Evolutionary conservation across 2,113 vertebrate species (phyloP).

Genomic region (Nerophis ophidion): DNA sequence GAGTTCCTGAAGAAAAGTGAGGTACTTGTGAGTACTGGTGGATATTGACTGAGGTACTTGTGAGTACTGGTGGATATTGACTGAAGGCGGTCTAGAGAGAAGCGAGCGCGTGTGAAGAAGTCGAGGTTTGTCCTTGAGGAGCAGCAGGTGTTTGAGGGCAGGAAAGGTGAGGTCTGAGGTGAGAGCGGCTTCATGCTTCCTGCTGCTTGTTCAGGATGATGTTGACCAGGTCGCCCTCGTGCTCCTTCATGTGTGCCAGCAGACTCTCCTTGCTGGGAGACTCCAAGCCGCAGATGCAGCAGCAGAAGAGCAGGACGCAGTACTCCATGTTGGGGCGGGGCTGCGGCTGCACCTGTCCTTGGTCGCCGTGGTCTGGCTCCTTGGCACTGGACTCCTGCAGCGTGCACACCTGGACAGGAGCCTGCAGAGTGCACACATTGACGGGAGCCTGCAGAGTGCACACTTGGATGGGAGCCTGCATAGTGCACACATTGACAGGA

Average conservation of each 20-base stretch:
- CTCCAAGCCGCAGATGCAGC: conserved; percentile 96
- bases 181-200: conserved; percentile 24
- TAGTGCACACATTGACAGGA: too few relatives aligned
- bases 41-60: too few relatives aligned
- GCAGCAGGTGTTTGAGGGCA: background rate
- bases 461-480: too few relatives aligned
- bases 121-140: background rate
- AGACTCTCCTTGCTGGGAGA: conserved; percentile 93
- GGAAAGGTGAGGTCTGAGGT: background rate
- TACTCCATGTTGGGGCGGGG: conserved; percentile 73
- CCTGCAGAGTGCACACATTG: conserved; percentile 34
- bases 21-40: too few relatives aligned
- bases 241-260: conserved; percentile 98
- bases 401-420: too few relatives aligned
- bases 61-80: too few relatives aligned
- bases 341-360: conserved; percentile 25
- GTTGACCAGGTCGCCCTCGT: conserved; percentile 96
- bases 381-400: conserved; percentile 30
- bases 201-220: conserved; percentile 94
- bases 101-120: too few relatives aligned
- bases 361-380: conserved; percentile 4
- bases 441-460: too few relatives aligned
- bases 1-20: too few relatives aligned
- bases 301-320: conserved; percentile 93
- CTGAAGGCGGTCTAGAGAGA: too few relatives aligned